Percentiles rank a stretch among this genome's conserved stretches.
Evolutionary conservation across 2,888 invertebrate genomes (phyloP).

Genomic region (Diplazon laetatorius): DNA sequence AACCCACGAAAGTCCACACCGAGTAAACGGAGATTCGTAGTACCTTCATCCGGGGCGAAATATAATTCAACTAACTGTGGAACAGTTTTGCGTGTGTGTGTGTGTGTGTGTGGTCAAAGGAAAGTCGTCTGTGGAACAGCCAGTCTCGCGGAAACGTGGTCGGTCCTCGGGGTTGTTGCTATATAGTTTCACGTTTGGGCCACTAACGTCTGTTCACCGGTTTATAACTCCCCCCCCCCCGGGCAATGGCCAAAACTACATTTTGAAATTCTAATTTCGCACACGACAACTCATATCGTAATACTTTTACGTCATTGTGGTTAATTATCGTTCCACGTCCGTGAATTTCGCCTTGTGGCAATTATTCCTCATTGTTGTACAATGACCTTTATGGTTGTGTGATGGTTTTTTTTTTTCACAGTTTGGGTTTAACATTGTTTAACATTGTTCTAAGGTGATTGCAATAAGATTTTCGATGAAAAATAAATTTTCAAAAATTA

Average conservation of each 20-base stretch:
- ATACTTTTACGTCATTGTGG: neutral
- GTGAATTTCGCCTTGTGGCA: conserved; percentile 44
- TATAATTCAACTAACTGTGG: conserved; percentile 61
- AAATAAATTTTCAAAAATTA: too few species aligned
- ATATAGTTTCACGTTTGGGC: conserved; percentile 29
- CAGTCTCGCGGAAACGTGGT: conserved; percentile 17
- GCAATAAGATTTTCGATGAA: too few species aligned
- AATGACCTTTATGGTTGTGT: conserved; percentile 30
- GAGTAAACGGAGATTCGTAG: conserved; percentile 23
- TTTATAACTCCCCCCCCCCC: too few species aligned
- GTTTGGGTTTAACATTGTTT: too few species aligned
- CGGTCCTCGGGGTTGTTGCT: neutral
- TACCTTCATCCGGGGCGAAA: conserved; percentile 16
- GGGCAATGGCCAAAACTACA: too few species aligned
- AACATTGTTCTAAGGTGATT: too few species aligned
- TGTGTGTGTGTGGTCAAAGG: conserved; percentile 63
- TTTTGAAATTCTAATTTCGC: conserved; percentile 56
- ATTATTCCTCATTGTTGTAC: conserved; percentile 23
- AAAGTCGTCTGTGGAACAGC: conserved; percentile 57
- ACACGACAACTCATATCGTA: conserved; percentile 14
- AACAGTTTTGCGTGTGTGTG: too few species aligned
- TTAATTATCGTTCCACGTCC: conserved; percentile 39
- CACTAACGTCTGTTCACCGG: conserved; percentile 46
- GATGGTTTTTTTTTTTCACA: neutral
- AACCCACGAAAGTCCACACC: conserved; percentile 12